Conservation (phyloP, 2,797 vertebrate genomes). For the Sebastiscus tertius region DNA sequence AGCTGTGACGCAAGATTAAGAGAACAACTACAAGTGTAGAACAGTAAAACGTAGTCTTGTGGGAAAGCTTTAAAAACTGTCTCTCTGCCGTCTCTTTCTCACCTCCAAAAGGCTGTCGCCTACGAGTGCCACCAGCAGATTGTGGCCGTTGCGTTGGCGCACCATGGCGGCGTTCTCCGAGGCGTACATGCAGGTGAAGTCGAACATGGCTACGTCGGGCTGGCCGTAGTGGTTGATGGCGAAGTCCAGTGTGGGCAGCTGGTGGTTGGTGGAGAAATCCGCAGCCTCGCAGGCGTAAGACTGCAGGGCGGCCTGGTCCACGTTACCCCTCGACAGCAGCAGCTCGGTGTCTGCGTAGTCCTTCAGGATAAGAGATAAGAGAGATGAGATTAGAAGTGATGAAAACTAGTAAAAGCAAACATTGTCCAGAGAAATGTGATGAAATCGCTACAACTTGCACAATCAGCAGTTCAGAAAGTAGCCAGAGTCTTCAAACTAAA, state of each 20-base stretch:
- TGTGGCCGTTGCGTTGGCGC: slow-evolving; percentile 91
- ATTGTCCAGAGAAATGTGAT: not conserved
- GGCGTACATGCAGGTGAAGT: slow-evolving; percentile 99
- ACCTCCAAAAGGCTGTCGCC: slow-evolving; percentile 98
- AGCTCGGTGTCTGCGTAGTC: slow-evolving; percentile 95
- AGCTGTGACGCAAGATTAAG: not conserved
- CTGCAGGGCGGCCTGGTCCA: slow-evolving; percentile 95
- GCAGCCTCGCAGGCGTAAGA: slow-evolving; percentile 94
- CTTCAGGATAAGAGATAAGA: slow-evolving; percentile 66
- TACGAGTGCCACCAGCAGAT: slow-evolving; percentile 92
- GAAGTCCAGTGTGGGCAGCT: slow-evolving; percentile 93
- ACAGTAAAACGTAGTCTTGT: not conserved
- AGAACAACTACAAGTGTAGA: not conserved
- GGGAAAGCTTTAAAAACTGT: not conserved
- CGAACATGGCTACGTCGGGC: slow-evolving; percentile 99
- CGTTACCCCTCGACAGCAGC: slow-evolving; percentile 93
- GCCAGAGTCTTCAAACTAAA: not conserved
- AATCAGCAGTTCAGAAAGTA: not conserved
- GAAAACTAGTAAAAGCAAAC: rapidly evolving
- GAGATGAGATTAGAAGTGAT: not conserved
- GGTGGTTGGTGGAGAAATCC: slow-evolving; percentile 96
- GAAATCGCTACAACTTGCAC: not conserved
- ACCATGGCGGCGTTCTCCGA: slow-evolving; percentile 96
- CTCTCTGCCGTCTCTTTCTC: slow-evolving; percentile 30
- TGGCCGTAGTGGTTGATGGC: slow-evolving; percentile 99